These are phyloP conservation scores for Cuniculus paca DNA, from an alignment of 2,797 vertebrate species.

Conservation along the genomic window DNA sequence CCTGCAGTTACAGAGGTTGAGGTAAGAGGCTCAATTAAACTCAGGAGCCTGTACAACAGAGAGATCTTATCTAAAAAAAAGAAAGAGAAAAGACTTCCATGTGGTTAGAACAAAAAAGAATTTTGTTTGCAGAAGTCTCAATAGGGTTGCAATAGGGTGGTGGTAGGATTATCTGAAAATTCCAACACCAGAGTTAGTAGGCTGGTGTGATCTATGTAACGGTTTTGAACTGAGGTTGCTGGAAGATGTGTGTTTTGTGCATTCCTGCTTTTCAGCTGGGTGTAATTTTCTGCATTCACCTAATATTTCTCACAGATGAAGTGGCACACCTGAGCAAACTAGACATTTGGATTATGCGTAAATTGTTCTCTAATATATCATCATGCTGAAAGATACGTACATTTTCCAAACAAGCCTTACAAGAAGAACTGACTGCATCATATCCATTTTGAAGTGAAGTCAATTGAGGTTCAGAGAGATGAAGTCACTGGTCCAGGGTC, in stretches of 20 bases:
- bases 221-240: background rate
- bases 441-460: background rate
- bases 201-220: background rate
- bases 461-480: conserved; percentile 2
- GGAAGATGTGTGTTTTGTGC: background rate
- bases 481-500: background rate
- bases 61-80: background rate
- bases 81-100: background rate
- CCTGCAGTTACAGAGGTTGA: background rate
- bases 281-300: background rate
- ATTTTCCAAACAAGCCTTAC: background rate
- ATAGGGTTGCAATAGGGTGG: background rate
- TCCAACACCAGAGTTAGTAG: background rate
- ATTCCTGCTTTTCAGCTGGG: background rate
- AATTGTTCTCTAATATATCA: background rate
- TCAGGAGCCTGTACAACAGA: background rate
- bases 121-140: background rate
- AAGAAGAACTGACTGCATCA: background rate
- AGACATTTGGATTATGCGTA: conserved; percentile 31
- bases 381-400: background rate
- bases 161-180: background rate
- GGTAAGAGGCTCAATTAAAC: background rate
- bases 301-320: conserved; percentile 5
- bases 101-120: background rate
- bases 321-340: conserved; percentile 9